These are phyloP conservation scores for Gryllus longicercus DNA, from an alignment of 2,888 invertebrate species.

Conservation along the genomic window DNA sequence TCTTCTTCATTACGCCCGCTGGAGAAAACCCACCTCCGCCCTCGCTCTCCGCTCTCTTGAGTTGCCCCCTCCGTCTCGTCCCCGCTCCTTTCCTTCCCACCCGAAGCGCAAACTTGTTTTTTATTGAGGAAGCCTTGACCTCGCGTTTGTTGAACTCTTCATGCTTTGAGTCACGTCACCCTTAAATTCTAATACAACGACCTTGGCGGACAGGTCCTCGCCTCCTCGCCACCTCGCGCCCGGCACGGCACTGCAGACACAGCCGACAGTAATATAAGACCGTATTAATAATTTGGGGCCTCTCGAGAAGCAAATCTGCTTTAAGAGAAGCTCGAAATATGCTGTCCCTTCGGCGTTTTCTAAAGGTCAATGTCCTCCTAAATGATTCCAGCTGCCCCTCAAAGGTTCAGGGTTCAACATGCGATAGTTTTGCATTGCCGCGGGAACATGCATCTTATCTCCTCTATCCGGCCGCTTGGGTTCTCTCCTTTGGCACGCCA, in stretches of 20 bases:
- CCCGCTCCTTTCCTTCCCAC: no score
- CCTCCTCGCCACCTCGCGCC: neutral
- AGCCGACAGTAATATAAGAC: neutral
- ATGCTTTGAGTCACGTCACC: constrained; percentile 5
- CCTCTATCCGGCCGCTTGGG: neutral
- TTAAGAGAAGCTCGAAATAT: neutral
- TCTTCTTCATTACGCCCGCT: no score
- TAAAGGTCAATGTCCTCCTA: neutral
- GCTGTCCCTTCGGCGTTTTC: neutral
- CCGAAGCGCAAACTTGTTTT: no score
- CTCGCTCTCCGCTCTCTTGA: no score
- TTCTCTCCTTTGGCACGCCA: neutral
- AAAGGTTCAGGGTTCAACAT: neutral
- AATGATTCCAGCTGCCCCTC: neutral
- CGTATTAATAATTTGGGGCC: no score
- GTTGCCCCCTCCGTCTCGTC: no score
- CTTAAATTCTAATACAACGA: neutral
- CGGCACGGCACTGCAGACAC: neutral
- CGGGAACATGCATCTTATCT: neutral
- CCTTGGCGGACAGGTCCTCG: neutral
- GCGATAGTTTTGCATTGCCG: neutral
- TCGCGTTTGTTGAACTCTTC: neutral
- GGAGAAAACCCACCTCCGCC: no score
- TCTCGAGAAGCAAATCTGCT: neutral
- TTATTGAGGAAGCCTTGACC: neutral